Conservation (phyloP, 1,140 invertebrate genomes). For the Pissodes strobi region DNA sequence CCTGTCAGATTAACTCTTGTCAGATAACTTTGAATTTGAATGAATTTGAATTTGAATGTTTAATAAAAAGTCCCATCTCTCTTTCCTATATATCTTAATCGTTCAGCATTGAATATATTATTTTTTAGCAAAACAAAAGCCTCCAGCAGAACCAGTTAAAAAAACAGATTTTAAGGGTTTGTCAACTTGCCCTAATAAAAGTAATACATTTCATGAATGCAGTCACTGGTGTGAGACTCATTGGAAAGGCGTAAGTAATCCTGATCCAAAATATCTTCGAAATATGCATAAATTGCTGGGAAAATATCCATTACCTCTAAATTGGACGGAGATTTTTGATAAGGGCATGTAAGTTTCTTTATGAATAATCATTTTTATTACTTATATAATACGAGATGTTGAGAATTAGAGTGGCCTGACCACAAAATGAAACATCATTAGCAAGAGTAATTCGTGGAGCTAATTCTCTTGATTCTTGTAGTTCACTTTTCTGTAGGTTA, state of each 20-base stretch:
- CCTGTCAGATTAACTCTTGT: too few relatives aligned
- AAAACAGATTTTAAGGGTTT: constrained; percentile 65
- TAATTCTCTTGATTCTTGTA: too few relatives aligned
- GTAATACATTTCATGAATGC: constrained; percentile 94
- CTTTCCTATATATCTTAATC: constrained; percentile 81
- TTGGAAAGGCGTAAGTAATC: constrained; percentile 79
- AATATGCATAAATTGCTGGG: constrained; percentile 76
- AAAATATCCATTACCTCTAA: constrained; percentile 88
- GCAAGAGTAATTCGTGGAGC: too few relatives aligned
- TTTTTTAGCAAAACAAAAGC: constrained; percentile 44
- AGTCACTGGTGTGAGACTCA: constrained; percentile 83
- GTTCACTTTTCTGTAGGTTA: too few relatives aligned
- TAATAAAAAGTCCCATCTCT: too few relatives aligned
- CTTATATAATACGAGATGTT: too few relatives aligned
- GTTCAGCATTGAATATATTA: constrained; percentile 45
- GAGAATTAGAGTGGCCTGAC: too few relatives aligned
- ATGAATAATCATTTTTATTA: constrained; percentile 10
- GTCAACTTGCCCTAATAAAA: constrained; percentile 93
- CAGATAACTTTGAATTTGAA: too few relatives aligned
- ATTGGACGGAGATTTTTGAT: constrained; percentile 94
- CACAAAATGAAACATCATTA: too few relatives aligned
- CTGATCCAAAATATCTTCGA: constrained; percentile 75
- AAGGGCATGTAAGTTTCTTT: constrained; percentile 69
- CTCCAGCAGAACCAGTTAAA: constrained; percentile 44
- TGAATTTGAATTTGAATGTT: too few relatives aligned